These are phyloP conservation scores for Meles meles DNA, from an alignment of 2,113 vertebrate species.

Conservation along the genomic window DNA sequence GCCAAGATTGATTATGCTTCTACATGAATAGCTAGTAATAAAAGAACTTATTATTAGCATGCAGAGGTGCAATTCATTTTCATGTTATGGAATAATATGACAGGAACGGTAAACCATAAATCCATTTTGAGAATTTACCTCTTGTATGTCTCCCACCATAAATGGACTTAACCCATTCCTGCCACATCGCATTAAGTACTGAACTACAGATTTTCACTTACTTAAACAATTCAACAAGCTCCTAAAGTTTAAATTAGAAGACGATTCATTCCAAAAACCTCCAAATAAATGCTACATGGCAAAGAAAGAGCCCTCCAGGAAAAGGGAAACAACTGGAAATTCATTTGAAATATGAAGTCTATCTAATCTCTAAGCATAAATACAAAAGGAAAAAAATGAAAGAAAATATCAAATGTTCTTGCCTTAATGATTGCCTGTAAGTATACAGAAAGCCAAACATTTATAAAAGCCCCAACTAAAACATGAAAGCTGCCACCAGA, in stretches of 20 bases:
- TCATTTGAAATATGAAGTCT: neutral
- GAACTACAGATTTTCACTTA: neutral
- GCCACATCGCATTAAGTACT: neutral
- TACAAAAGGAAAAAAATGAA: neutral
- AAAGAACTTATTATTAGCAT: conserved; percentile 62
- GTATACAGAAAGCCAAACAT: neutral
- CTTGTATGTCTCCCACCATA: neutral
- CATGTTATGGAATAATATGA: conserved; percentile 25
- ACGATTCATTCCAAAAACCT: neutral
- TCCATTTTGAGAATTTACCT: conserved; percentile 46
- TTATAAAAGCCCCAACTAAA: neutral
- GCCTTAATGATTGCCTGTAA: neutral
- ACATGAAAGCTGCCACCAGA: neutral
- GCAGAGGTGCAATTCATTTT: conserved; percentile 65
- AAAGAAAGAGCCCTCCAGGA: neutral
- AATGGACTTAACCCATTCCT: neutral
- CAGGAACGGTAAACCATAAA: conserved; percentile 41
- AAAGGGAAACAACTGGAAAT: neutral
- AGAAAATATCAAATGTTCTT: neutral
- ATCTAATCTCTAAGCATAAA: neutral
- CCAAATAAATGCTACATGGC: neutral
- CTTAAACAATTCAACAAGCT: neutral
- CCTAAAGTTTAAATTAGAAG: neutral
- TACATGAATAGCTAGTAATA: conserved; percentile 59
- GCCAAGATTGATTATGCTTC: conserved; percentile 54